These are phyloP conservation scores for Virgularia gustaviana DNA, from an alignment of 92 coral and sea anemone genomes.

Conservation along the genomic window DNA sequence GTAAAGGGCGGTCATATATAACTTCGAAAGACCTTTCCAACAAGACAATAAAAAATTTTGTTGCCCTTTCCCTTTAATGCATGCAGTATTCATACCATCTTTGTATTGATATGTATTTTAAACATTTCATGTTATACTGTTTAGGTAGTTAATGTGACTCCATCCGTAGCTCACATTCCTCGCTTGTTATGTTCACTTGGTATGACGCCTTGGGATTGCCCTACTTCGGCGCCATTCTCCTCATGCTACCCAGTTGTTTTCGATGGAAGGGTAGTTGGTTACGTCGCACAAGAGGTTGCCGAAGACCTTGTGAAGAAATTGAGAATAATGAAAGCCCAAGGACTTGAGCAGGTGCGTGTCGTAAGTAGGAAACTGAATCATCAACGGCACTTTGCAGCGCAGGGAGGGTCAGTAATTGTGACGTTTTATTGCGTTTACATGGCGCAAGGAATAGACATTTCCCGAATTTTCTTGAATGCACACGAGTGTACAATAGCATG, in stretches of 20 bases:
- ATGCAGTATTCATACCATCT: too few species aligned
- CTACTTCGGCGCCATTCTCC: slow-evolving; percentile 59
- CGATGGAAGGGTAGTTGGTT: slow-evolving; percentile 85
- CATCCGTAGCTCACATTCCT: slow-evolving; percentile 65
- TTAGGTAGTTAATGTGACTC: slow-evolving; percentile 67
- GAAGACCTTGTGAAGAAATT: slow-evolving; percentile 72
- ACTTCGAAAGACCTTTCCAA: too few species aligned
- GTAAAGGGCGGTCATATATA: too few species aligned
- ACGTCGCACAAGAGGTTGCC: slow-evolving; percentile 78
- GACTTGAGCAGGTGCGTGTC: slow-evolving; percentile 68
- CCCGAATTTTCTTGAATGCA: too few species aligned
- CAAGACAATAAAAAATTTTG: too few species aligned
- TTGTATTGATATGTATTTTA: not conserved
- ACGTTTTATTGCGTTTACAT: too few species aligned
- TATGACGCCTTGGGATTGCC: slow-evolving; percentile 75
- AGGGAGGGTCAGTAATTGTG: too few species aligned
- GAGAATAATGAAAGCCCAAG: slow-evolving; percentile 76
- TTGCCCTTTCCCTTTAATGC: too few species aligned
- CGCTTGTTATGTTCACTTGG: slow-evolving; percentile 86
- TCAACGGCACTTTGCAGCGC: too few species aligned
- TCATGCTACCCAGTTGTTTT: slow-evolving; percentile 74
- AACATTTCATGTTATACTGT: not conserved
- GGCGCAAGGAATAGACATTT: too few species aligned
- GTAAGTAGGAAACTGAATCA: too few species aligned
- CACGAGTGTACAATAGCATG: too few species aligned